Percentiles rank a stretch among this genome's conserved stretches.
phyloP scores from a whole-genome alignment of 2,888 invertebrate species.

The Synanthedon formicaeformis region DNA sequence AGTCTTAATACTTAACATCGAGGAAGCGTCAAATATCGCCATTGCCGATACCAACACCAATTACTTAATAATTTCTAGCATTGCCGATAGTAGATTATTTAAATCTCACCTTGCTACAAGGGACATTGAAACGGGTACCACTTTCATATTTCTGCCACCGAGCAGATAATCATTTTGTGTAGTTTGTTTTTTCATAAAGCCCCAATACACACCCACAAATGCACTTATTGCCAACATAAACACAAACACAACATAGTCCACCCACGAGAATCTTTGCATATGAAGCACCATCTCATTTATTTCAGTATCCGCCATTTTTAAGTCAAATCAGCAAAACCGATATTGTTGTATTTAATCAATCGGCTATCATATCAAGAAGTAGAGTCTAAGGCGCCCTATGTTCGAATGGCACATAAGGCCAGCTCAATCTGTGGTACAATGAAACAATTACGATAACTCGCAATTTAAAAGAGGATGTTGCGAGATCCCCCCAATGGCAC shows the following conservation, averaged over 20 bases:
- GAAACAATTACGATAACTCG: constrained; percentile 70
- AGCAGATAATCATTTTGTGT: constrained; percentile 80
- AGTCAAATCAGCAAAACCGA: not conserved
- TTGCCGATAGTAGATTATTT: too few species aligned
- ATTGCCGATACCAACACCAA: too few species aligned
- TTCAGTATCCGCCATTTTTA: constrained; percentile 37
- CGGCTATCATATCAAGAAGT: constrained; percentile 11
- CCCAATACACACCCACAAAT: constrained; percentile 85
- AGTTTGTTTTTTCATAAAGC: constrained; percentile 75
- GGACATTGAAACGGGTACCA: constrained; percentile 86
- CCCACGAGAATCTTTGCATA: constrained; percentile 76
- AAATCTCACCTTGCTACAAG: constrained; percentile 80
- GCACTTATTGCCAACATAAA: constrained; percentile 82
- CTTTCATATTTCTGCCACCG: constrained; percentile 84
- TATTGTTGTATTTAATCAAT: not conserved
- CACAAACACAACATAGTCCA: constrained; percentile 83
- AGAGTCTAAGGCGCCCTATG: constrained; percentile 28
- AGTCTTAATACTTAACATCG: too few species aligned
- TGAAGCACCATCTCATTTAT: constrained; percentile 60
- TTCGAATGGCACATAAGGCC: constrained; percentile 31
- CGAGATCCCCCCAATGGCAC: constrained; percentile 57
- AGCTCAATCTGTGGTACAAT: constrained; percentile 59
- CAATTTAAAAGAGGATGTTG: constrained; percentile 70
- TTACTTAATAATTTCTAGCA: constrained; percentile 5
- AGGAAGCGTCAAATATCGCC: too few species aligned